phyloP scores from a whole-genome alignment of 2,888 invertebrate genomes.

The Strigamia transsilvanica region DNA sequence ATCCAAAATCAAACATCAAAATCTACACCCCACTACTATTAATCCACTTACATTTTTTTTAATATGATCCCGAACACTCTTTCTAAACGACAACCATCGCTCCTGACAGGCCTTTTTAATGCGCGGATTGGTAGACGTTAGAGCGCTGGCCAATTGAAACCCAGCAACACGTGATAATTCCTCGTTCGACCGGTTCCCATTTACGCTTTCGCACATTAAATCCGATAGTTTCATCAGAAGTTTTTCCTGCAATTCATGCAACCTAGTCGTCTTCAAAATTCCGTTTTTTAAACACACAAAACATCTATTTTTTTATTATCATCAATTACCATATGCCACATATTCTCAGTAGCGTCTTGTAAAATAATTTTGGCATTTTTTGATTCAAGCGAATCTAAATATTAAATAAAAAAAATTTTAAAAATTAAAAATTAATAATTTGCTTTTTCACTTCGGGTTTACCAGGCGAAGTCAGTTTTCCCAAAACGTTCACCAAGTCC shows the following conservation, averaged over 20 bases:
- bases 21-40: background rate
- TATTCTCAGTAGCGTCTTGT: background rate
- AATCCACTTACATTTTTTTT: background rate
- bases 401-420: background rate
- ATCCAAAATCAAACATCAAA: no score
- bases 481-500: background rate
- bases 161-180: background rate
- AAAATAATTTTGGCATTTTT: background rate
- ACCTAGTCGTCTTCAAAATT: slow-evolving; percentile 9
- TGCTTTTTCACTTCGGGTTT: background rate
- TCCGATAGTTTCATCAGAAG: background rate
- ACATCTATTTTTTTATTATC: background rate
- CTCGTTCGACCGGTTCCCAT: background rate
- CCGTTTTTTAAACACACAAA: background rate
- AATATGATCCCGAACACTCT: background rate
- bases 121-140: background rate
- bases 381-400: background rate
- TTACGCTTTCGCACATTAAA: background rate
- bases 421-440: background rate
- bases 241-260: slow-evolving; percentile 25
- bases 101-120: background rate
- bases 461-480: background rate
- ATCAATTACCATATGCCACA: background rate
- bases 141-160: background rate
- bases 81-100: background rate